Percentiles rank a stretch among this genome's conserved stretches.
Conservation (phyloP, 2,888 invertebrate genomes). For the Bugulina stolonifera region DNA sequence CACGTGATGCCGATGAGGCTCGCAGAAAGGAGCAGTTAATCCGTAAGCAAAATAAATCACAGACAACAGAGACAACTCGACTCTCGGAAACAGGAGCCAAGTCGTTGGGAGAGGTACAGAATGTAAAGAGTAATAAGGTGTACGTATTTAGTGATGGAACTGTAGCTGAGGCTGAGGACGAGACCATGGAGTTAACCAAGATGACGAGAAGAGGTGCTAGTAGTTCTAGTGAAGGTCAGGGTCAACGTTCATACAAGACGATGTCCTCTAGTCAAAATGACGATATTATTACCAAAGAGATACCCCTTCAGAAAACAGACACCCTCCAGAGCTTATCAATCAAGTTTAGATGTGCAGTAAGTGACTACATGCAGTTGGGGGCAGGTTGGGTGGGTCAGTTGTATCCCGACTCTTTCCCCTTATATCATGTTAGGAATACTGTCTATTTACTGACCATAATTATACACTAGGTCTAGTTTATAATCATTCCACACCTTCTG, state of each 20-base stretch:
- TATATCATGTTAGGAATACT: too few species aligned
- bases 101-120: not conserved
- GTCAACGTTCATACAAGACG: not conserved
- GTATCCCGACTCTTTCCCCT: too few species aligned
- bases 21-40: not conserved
- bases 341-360: conserved; percentile 19
- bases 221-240: not conserved
- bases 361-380: too few species aligned
- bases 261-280: not conserved
- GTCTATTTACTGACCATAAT: too few species aligned
- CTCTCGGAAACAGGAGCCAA: not conserved
- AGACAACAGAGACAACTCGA: not conserved
- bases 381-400: too few species aligned
- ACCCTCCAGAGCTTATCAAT: conserved; percentile 10
- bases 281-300: conserved; percentile 11
- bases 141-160: conserved; percentile 23
- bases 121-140: not conserved
- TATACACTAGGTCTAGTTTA: too few species aligned
- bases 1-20: not conserved
- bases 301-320: conserved; percentile 16
- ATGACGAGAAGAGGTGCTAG: not conserved
- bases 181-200: not conserved
- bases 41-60: not conserved
- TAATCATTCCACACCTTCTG: too few species aligned
- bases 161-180: conserved; percentile 1